Percentiles rank a stretch among this genome's conserved stretches.
phyloP scores from a whole-genome alignment of 2,113 vertebrate genomes.

The Nothocercus julius region DNA sequence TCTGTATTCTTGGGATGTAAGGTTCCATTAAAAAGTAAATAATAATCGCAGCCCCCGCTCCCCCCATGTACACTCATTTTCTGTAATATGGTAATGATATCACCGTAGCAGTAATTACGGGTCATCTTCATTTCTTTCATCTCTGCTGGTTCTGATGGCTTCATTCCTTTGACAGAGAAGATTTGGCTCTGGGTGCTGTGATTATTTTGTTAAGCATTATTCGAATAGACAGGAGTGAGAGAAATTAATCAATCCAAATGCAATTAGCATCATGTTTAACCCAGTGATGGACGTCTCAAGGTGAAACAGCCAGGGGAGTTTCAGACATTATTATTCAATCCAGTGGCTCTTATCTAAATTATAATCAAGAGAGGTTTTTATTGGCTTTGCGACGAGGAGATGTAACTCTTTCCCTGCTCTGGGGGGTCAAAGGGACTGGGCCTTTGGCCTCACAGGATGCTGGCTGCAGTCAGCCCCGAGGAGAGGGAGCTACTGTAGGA shows the following conservation, averaged over 20 bases:
- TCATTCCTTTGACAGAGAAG: conserved; percentile 86
- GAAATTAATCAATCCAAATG: conserved; percentile 97
- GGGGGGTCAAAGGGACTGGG: conserved; percentile 64
- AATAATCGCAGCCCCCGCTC: conserved; percentile 73
- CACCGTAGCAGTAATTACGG: conserved; percentile 84
- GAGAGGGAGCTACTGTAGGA: neutral
- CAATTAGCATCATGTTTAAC: conserved; percentile 99
- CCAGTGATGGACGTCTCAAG: conserved; percentile 95
- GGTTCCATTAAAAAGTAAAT: conserved; percentile 80
- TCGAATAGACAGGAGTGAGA: conserved; percentile 94
- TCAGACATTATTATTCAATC: conserved; percentile 91
- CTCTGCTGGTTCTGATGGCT: conserved; percentile 87
- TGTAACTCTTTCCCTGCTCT: conserved; percentile 80
- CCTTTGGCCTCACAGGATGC: conserved; percentile 28
- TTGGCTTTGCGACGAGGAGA: conserved; percentile 79
- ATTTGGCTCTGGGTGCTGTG: conserved; percentile 82
- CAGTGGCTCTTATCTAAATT: conserved; percentile 91
- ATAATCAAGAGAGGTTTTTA: conserved; percentile 89
- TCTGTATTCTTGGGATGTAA: conserved; percentile 77
- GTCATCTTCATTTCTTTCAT: conserved; percentile 91
- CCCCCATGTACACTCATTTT: conserved; percentile 74
- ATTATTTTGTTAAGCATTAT: conserved; percentile 97
- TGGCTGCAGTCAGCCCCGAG: neutral
- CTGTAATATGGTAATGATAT: conserved; percentile 87
- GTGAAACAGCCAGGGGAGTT: conserved; percentile 89